Percentiles rank a stretch among this genome's conserved stretches.
Conservation (phyloP, 2,888 invertebrate species). For the Pimpla rufipes region DNA sequence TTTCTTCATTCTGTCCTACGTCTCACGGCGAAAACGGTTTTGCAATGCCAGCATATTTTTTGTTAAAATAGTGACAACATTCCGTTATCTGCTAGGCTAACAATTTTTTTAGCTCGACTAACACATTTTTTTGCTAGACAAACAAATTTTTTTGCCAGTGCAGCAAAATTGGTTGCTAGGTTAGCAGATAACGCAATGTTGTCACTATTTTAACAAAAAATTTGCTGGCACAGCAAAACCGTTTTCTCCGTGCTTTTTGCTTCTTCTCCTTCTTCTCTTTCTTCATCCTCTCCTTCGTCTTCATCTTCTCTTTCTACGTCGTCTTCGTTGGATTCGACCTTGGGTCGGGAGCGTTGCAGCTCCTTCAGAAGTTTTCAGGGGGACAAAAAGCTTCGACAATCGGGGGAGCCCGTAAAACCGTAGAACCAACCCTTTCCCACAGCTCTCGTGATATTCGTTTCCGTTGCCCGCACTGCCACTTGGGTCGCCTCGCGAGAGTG, state of each 20-base stretch:
- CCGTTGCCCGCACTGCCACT: conserved; percentile 13
- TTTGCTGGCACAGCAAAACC: no score
- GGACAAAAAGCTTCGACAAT: conserved; percentile 21
- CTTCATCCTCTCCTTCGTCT: background rate
- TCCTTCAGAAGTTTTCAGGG: conserved; percentile 33
- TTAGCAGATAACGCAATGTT: no score
- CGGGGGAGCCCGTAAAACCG: conserved; percentile 47
- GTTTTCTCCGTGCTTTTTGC: no score
- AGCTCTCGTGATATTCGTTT: background rate
- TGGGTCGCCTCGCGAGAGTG: conserved; percentile 7
- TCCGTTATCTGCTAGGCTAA: no score
- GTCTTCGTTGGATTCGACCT: conserved; percentile 26
- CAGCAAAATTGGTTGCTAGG: no score
- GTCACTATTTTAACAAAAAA: no score
- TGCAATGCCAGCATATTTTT: no score
- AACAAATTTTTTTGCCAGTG: no score
- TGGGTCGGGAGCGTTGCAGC: conserved; percentile 12
- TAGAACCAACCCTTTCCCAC: conserved; percentile 38
- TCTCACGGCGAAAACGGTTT: no score
- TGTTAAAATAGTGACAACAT: no score
- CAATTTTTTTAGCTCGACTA: no score
- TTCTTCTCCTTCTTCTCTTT: background rate
- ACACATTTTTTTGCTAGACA: no score
- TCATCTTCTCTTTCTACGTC: background rate
- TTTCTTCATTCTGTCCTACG: background rate